Conservation (phyloP, 92 coral and sea anemone species). For the Actinostola sp. region DNA sequence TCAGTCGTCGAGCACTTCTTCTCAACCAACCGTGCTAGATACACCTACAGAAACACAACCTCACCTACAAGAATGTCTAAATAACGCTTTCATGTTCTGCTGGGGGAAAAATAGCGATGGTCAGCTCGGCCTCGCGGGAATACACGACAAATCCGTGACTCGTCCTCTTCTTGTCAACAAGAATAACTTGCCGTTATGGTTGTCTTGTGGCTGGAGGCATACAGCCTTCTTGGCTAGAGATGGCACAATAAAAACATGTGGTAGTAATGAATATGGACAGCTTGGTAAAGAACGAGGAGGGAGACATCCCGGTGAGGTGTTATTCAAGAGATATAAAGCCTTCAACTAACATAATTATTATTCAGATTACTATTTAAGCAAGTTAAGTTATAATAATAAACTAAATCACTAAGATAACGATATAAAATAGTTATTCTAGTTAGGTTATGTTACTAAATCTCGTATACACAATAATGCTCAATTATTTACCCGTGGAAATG, state of each 20-base stretch:
- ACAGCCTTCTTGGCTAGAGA: constrained; percentile 79
- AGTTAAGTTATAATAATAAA: no score
- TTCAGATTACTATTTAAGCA: no score
- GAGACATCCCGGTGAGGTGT: constrained; percentile 63
- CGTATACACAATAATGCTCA: no score
- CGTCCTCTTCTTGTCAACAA: constrained; percentile 61
- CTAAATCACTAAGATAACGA: no score
- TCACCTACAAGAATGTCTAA: neutral
- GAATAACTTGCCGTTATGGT: constrained; percentile 36
- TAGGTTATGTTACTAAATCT: no score
- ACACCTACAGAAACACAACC: neutral
- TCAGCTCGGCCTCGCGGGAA: constrained; percentile 77
- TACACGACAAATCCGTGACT: constrained; percentile 56
- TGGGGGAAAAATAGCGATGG: constrained; percentile 91
- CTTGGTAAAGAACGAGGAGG: constrained; percentile 75
- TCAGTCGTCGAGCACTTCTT: no score
- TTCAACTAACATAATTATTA: no score
- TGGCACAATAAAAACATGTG: constrained; percentile 89
- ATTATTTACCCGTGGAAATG: no score
- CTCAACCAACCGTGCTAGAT: no score
- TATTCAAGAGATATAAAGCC: neutral
- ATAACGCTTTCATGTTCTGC: constrained; percentile 49
- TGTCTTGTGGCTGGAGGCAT: constrained; percentile 91
- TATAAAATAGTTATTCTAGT: no score
- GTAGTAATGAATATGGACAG: constrained; percentile 87